phyloP scores from a whole-genome alignment of 2,113 vertebrate genomes.

The Thalassoma bifasciatum region DNA sequence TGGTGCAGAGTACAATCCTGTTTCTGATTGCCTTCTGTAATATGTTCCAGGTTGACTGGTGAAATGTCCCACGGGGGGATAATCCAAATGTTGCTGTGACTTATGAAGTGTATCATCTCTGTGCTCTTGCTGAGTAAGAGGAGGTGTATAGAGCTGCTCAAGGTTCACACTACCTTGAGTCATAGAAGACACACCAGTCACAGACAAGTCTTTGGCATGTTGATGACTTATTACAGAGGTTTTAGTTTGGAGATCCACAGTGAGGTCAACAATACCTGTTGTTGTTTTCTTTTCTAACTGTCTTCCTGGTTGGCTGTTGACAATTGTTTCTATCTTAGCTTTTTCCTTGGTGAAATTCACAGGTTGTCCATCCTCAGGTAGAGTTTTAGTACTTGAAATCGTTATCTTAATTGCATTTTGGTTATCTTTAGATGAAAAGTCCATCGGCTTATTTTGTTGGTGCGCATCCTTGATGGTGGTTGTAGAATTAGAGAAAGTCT shows the following conservation, averaged over 20 bases:
- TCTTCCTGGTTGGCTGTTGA: slow-evolving; percentile 68
- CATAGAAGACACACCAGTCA: neutral
- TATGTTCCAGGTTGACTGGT: slow-evolving; percentile 35
- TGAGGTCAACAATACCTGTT: slow-evolving; percentile 84
- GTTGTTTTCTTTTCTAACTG: slow-evolving; percentile 69
- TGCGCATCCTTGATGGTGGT: slow-evolving; percentile 56
- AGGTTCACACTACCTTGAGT: slow-evolving; percentile 21
- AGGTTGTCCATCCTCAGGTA: slow-evolving; percentile 82
- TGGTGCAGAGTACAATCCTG: slow-evolving; percentile 2
- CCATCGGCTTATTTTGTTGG: slow-evolving; percentile 82
- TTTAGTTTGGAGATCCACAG: slow-evolving; percentile 58
- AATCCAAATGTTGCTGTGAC: slow-evolving; percentile 9
- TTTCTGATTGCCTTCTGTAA: slow-evolving; percentile 1
- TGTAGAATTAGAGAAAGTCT: slow-evolving; percentile 32
- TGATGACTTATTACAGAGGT: slow-evolving; percentile 20
- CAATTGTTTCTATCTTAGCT: slow-evolving; percentile 81
- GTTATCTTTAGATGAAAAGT: slow-evolving; percentile 87
- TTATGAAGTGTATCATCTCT: slow-evolving; percentile 23
- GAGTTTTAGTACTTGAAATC: slow-evolving; percentile 68
- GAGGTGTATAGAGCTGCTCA: slow-evolving; percentile 32
- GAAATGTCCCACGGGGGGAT: slow-evolving; percentile 12
- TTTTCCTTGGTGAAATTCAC: slow-evolving; percentile 88
- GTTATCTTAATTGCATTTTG: neutral
- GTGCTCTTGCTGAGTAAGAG: neutral
- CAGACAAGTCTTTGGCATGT: slow-evolving; percentile 67